phyloP scores from a whole-genome alignment of 2,113 vertebrate species.

The Dipodomys merriami region DNA sequence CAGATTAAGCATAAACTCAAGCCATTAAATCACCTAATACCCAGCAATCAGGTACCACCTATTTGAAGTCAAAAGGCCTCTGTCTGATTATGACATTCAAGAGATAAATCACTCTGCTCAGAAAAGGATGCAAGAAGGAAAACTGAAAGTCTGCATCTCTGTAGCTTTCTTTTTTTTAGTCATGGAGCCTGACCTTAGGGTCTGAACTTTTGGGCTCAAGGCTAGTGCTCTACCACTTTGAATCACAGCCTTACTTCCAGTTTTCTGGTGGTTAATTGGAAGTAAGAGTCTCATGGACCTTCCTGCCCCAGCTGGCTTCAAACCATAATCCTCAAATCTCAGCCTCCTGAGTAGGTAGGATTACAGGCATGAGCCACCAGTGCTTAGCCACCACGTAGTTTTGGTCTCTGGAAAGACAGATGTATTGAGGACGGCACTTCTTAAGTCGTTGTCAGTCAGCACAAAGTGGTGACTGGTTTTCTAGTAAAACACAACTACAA shows the following conservation, averaged over 20 bases:
- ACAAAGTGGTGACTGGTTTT: constrained; percentile 65
- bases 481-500: constrained; percentile 66
- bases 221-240: too few relatives aligned
- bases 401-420: constrained; percentile 81
- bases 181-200: too few relatives aligned
- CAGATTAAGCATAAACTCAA: constrained; percentile 10
- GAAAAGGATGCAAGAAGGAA: constrained; percentile 75
- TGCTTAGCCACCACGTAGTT: constrained; percentile 55
- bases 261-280: too few relatives aligned
- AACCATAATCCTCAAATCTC: too few relatives aligned
- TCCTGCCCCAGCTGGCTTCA: too few relatives aligned
- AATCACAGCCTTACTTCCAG: too few relatives aligned
- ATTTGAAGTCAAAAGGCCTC: constrained; percentile 64
- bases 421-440: constrained; percentile 75
- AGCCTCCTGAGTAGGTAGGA: too few relatives aligned
- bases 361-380: too few relatives aligned
- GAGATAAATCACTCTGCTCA: constrained; percentile 79
- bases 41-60: constrained; percentile 49
- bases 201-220: too few relatives aligned
- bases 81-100: constrained; percentile 57
- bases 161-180: too few relatives aligned
- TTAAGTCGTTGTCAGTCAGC: constrained; percentile 60
- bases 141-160: constrained; percentile 76
- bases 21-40: constrained; percentile 60
- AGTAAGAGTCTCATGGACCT: too few relatives aligned